Evolutionary conservation across 2,888 invertebrate species (phyloP), one percentile per base, ranked within the genome.

Genomic region (Eubasilissa splendida): DNA sequence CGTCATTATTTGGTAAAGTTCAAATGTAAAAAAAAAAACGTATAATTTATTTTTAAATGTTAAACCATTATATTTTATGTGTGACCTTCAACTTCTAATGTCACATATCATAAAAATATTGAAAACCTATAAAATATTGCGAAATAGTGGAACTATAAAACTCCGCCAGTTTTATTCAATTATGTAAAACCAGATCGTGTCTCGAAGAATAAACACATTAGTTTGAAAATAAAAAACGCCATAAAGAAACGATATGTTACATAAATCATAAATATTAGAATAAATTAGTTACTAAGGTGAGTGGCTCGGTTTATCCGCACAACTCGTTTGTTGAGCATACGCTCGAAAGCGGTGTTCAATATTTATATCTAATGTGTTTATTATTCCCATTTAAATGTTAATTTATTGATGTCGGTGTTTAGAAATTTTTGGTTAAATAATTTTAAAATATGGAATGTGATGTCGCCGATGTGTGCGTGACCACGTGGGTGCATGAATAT

Each of bases 191-290:
- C 58, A 42, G 76, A 65, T 50, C 59, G 63, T 11, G 63, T 50
- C 59, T 63, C 52, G 68, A 52, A 68, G 68, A 68, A 52, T 58
- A 31, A 77, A 42, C 54, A n/a, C 50, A 70, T 60, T 52, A 60
- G n/a, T 68, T 58, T 22, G 12, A 59, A n/a, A 50, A 12, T 12
- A n/a, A 42, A 66, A 66, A 22, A 66, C 14, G 52, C 14, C 14
- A 65, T 14, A 14, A 68, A 42, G 12, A 11, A 58, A 50, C 52
- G n/a, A 68, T 31, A 53, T 4, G 58, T n/a, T 33, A 58, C 11
- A 50, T 71, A 53, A 77, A 71, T 59, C 68, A 70, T 71, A 77
- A 52, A 70, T 70, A 70, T 70, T n/a, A 54, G 70, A 22, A 54
- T 70, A 70, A 70, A 70, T 70, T 70, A 70, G 70, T 53, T 54